Percentiles rank a stretch among this genome's conserved stretches.
Conservation (phyloP, 2,797 vertebrate species). For the Pampus argenteus region DNA sequence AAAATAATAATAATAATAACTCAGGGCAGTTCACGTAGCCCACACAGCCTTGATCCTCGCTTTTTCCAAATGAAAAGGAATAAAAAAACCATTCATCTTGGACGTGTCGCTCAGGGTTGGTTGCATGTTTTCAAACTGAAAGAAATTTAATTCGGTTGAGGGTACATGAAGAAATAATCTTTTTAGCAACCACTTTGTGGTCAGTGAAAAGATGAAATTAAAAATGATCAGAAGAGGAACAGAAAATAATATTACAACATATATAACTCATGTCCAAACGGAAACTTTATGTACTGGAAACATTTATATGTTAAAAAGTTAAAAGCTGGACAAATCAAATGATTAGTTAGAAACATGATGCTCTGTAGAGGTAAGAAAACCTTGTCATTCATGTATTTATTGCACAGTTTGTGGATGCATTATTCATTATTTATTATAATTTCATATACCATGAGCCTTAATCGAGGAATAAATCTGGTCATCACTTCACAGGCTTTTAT, state of each 20-base stretch:
- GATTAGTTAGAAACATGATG: neutral
- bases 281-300: neutral
- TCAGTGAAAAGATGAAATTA: no score
- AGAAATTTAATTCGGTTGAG: neutral
- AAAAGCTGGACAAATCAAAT: neutral
- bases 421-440: no score
- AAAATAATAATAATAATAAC: no score
- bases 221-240: neutral
- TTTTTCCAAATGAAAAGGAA: neutral
- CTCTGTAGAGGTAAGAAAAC: no score
- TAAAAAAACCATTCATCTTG: conserved; percentile 27
- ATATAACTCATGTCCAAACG: conserved; percentile 12
- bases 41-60: conserved; percentile 36
- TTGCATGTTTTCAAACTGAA: conserved; percentile 23
- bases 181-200: neutral
- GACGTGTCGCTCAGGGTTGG: neutral
- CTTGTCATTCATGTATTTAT: no score
- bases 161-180: neutral
- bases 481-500: no score
- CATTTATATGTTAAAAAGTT: neutral
- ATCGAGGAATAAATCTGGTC: no score
- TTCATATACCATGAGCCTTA: no score
- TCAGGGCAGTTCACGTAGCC: neutral
- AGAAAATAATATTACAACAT: neutral
- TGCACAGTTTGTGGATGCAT: no score